phyloP scores from a whole-genome alignment of 2,888 invertebrate genomes.

The Apotomis turbidana region DNA sequence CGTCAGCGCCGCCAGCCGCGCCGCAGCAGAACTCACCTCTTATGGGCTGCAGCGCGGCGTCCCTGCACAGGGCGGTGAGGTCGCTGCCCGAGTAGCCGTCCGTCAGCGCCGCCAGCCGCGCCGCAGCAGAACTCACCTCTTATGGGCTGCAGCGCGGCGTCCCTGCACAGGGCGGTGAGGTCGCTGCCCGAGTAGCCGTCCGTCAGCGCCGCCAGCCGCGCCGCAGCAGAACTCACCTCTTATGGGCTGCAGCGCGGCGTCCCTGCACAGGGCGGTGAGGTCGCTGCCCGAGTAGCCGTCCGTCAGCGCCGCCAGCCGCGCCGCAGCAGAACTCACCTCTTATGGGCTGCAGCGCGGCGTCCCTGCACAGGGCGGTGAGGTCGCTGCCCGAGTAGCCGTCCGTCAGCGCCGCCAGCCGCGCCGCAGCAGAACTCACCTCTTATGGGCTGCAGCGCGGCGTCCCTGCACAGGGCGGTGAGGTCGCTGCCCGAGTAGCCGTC shows the following conservation, averaged over 20 bases:
- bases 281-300: conserved; percentile 99
- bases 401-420: conserved; percentile 86
- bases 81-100: conserved; percentile 99
- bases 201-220: conserved; percentile 89
- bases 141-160: conserved; percentile 98
- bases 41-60: conserved; percentile 98
- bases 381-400: conserved; percentile 99
- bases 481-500: conserved; percentile 99
- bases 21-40: conserved; percentile 91
- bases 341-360: conserved; percentile 98
- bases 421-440: conserved; percentile 84
- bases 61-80: conserved; percentile 97
- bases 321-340: conserved; percentile 87
- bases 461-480: conserved; percentile 97
- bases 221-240: conserved; percentile 87
- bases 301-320: conserved; percentile 89
- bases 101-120: conserved; percentile 88
- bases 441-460: conserved; percentile 98
- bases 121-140: conserved; percentile 90
- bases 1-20: conserved; percentile 46
- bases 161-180: conserved; percentile 97
- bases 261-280: conserved; percentile 97
- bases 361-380: conserved; percentile 97
- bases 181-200: conserved; percentile 99
- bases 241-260: conserved; percentile 98